Base-by-base conservation (phyloP, 2,888 invertebrate genomes). In the Schizaphis graminum region DNA sequence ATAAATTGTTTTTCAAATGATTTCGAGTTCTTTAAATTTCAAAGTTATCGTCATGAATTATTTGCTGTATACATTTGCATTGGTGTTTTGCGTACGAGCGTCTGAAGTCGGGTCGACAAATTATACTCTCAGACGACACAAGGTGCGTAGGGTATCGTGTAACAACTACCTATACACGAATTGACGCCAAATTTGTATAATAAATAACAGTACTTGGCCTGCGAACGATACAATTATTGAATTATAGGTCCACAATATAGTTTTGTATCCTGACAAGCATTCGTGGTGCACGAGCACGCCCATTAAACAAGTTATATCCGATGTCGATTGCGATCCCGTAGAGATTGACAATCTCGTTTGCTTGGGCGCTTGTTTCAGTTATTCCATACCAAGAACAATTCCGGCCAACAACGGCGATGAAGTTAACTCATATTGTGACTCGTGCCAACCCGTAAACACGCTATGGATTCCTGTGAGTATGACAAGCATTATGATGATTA, bases 341-440 rank as follows among this genome's bases (percentile, higher is more conserved):
- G 97, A 97, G 95, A 97, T 97, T 95, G 97, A 97, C 95, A 97
- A 97, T 95, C 97, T 97, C 95, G 97, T 97, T 10, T 97, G 97
- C 95, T 97, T 97, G 28, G 97, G 97, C 8, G 97, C 97, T 7
- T 97, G 97, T 95, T 97, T 97, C 96, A 97, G 97, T 95, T 97
- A 97, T 96, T 97, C 97, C 95, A 97, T 97, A 94, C 97, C 97
- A 2, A 97, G 97, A 95, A 97, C 97, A 53, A 96, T 97, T 95
- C 97, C 97, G 2, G 97, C 97, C 44, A 97, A 97, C 94, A 97
- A 97, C 5, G 97, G 97, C 61, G 97, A 97, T 95, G 96, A 96
- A 95, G 96, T 96, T 95, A 96, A 96, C 94, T 97, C 97, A 3
- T 97, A 97, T 95, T 97, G 97, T 95, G 97, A 97, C 95, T 97